Percentiles rank a stretch among this genome's conserved stretches.
These are phyloP conservation scores for Labeo rohita DNA, from an alignment of 2,113 vertebrate genomes.

Conservation along the genomic window DNA sequence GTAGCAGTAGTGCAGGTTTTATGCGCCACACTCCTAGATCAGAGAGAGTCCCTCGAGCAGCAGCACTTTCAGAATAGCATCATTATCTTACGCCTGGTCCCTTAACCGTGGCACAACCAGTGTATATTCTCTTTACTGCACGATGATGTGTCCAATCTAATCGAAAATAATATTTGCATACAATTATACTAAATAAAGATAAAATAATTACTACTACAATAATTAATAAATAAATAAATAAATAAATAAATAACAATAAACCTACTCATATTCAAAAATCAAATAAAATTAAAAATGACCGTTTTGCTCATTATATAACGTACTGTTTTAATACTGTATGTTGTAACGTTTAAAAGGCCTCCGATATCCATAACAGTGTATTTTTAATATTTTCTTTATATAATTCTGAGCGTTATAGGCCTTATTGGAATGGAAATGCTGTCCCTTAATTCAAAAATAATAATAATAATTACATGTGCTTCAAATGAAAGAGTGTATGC, in stretches of 20 bases:
- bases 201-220: background rate
- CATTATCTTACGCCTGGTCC: conserved; percentile 74
- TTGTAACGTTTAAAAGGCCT: conserved; percentile 9
- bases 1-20: conserved; percentile 88
- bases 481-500: conserved; percentile 41
- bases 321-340: background rate
- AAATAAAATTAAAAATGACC: background rate
- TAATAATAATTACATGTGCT: conserved; percentile 28
- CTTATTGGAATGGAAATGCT: conserved; percentile 31
- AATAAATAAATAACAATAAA: background rate
- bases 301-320: background rate
- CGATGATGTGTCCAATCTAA: background rate
- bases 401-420: conserved; percentile 10
- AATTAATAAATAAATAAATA: too few relatives aligned
- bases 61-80: conserved; percentile 74
- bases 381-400: background rate
- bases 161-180: conserved; percentile 13
- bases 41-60: conserved; percentile 85
- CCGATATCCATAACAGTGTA: background rate
- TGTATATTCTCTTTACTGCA: conserved; percentile 43
- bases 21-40: conserved; percentile 90
- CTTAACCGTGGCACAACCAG: conserved; percentile 67
- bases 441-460: conserved; percentile 27
- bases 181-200: background rate
- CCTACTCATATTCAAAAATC: background rate